A percentile compares a stretch with the other conserved stretches of the same genome.
Evolutionary conservation across 2,888 invertebrate species (phyloP).

Genomic region (Candidula unifasciata): DNA sequence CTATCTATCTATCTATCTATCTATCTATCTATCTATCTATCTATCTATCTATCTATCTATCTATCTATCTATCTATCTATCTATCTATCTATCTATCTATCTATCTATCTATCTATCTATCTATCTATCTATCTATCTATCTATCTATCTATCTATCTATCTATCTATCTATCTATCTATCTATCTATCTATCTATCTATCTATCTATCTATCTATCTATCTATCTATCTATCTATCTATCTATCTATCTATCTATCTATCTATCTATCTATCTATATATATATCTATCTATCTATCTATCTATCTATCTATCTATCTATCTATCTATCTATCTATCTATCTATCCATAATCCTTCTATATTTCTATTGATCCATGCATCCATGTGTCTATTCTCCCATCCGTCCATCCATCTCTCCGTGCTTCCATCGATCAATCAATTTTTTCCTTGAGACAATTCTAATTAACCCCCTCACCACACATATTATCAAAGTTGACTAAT

Average conservation of each 20-base stretch:
- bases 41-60: not conserved
- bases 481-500: too few relatives aligned
- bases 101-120: conserved; percentile 10
- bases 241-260: not conserved
- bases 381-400: too few relatives aligned
- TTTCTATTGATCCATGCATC: too few relatives aligned
- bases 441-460: too few relatives aligned
- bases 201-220: conserved; percentile 10
- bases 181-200: conserved; percentile 21
- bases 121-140: conserved; percentile 3
- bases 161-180: conserved; percentile 10
- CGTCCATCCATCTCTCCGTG: too few relatives aligned
- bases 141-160: conserved; percentile 3
- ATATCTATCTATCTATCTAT: too few relatives aligned
- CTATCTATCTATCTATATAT: not conserved
- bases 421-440: too few relatives aligned
- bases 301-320: too few relatives aligned
- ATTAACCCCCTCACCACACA: too few relatives aligned
- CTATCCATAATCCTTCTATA: too few relatives aligned
- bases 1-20: not conserved
- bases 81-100: conserved; percentile 11
- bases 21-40: not conserved
- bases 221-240: not conserved
- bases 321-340: too few relatives aligned
- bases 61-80: not conserved